Percentiles rank a stretch among this genome's conserved stretches.
Conservation (phyloP, 2,797 vertebrate species). For the Alauda arvensis region DNA sequence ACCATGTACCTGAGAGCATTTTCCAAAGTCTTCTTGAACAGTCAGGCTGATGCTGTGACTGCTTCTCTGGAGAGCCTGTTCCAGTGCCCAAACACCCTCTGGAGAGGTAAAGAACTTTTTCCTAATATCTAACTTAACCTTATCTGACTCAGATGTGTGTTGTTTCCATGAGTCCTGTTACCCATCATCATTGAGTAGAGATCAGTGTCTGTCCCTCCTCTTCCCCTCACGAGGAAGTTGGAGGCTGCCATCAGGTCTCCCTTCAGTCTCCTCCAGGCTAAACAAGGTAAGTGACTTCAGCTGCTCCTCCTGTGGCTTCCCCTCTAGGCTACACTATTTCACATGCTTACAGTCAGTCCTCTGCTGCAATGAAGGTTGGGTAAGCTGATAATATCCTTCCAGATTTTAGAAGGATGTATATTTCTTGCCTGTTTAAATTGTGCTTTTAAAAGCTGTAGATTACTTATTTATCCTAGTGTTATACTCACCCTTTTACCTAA, state of each 20-base stretch:
- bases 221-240: not conserved
- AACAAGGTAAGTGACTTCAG: not conserved
- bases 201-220: not conserved
- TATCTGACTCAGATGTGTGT: not conserved
- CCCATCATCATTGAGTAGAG: fast-evolving
- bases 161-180: too few species aligned
- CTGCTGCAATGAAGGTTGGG: not conserved
- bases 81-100: not conserved
- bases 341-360: not conserved
- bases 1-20: not conserved
- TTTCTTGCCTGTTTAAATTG: not conserved
- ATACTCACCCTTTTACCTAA: not conserved
- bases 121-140: not conserved
- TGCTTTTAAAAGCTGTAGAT: not conserved
- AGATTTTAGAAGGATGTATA: not conserved
- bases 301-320: not conserved
- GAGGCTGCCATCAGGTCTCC: not conserved
- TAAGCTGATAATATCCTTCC: not conserved
- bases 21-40: not conserved
- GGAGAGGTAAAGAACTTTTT: not conserved
- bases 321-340: not conserved
- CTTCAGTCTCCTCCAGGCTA: not conserved
- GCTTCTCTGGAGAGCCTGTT: not conserved
- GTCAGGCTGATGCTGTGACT: not conserved
- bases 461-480: not conserved